phyloP scores from a whole-genome alignment of 2,113 vertebrate species.

The Oncorhynchus tshawytscha region DNA sequence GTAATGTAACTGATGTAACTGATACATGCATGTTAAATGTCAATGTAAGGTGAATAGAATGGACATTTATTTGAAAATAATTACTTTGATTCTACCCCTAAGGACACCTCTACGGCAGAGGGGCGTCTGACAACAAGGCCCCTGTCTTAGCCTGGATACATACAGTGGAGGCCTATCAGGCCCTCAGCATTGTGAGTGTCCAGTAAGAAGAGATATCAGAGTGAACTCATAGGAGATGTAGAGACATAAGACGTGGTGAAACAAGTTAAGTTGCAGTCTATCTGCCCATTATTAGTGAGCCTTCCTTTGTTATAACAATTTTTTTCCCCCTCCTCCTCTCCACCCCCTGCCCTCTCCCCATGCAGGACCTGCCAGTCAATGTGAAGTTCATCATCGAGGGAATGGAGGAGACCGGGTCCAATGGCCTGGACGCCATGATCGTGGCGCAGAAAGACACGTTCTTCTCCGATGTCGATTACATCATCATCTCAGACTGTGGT shows the following conservation, averaged over 20 bases:
- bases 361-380: conserved; percentile 79
- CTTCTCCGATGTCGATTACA: conserved; percentile 78
- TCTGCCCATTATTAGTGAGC: too few species aligned
- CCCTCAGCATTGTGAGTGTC: conserved; percentile 66
- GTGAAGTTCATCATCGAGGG: conserved; percentile 81
- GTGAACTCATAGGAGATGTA: background rate
- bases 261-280: background rate
- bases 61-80: background rate
- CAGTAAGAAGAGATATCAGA: background rate
- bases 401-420: conserved; percentile 82
- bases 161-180: conserved; percentile 74
- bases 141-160: conserved; percentile 82
- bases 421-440: conserved; percentile 74
- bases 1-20: too few species aligned
- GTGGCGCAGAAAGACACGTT: conserved; percentile 73
- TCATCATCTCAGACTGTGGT: conserved; percentile 78
- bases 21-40: background rate
- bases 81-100: background rate
- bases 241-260: background rate
- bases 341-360: background rate
- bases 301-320: too few species aligned
- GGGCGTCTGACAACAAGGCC: conserved; percentile 82
- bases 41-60: background rate
- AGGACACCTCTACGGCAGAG: conserved; percentile 81
- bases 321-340: too few species aligned